Percentiles rank a stretch among this genome's conserved stretches.
These are phyloP conservation scores for Pitangus sulphuratus DNA, from an alignment of 2,797 vertebrate genomes.

Conservation along the genomic window DNA sequence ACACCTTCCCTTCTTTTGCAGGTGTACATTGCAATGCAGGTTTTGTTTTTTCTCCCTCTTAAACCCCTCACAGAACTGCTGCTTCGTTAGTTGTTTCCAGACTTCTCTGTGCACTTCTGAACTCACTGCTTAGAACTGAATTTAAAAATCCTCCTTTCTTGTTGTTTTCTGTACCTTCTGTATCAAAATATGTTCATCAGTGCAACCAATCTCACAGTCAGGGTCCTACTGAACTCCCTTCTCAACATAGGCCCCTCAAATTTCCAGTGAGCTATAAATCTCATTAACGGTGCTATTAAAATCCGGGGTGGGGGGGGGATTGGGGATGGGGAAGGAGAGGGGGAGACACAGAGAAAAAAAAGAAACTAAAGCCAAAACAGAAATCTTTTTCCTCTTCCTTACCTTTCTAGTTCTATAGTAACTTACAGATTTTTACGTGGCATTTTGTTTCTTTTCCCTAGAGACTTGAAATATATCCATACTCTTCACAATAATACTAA, in stretches of 20 bases:
- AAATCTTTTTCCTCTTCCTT: neutral
- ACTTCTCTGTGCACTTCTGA: neutral
- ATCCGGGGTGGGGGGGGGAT: neutral
- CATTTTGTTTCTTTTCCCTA: neutral
- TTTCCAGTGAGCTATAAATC: neutral
- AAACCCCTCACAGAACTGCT: neutral
- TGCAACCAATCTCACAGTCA: neutral
- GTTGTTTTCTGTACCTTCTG: neutral
- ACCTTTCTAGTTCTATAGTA: neutral
- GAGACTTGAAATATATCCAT: neutral
- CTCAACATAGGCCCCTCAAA: neutral
- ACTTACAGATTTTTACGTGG: neutral
- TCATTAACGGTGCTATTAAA: neutral
- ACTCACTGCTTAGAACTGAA: neutral
- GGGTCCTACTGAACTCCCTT: neutral
- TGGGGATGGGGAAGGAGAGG: too few species aligned
- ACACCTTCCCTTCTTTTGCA: neutral
- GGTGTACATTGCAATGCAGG: neutral
- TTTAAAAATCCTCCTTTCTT: neutral
- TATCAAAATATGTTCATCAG: neutral
- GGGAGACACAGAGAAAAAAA: neutral
- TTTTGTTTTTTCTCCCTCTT: neutral
- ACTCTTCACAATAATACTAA: neutral
- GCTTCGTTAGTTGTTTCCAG: neutral
- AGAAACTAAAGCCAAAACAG: neutral